Evolutionary conservation across 1,140 invertebrate genomes (phyloP).

Genomic region (Sinella curviseta): DNA sequence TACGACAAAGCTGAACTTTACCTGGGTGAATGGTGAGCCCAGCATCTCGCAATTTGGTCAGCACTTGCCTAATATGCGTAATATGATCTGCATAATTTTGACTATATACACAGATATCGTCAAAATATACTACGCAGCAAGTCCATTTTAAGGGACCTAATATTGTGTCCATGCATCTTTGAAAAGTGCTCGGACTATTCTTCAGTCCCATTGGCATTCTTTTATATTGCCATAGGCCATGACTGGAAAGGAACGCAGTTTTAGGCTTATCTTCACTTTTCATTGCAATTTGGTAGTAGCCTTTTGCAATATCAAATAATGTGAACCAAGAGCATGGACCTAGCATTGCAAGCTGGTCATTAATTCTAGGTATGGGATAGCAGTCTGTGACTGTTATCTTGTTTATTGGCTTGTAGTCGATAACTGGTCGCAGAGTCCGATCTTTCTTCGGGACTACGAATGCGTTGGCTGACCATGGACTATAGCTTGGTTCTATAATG

Average conservation of each 20-base stretch:
- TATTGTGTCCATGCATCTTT: conserved; percentile 51
- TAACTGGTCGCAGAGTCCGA: conserved; percentile 25
- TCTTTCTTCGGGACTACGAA: conserved; percentile 34
- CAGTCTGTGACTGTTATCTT: conserved; percentile 51
- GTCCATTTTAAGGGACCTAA: conserved; percentile 27
- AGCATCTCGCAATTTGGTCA: conserved; percentile 4
- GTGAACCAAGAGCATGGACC: conserved; percentile 51
- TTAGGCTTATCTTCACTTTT: conserved; percentile 52
- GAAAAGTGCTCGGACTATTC: conserved; percentile 52
- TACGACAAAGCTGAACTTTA: conserved; percentile 33
- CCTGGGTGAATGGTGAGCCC: conserved; percentile 39
- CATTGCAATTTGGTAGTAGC: conserved; percentile 57
- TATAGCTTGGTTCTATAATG: conserved; percentile 27
- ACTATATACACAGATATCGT: conserved; percentile 39
- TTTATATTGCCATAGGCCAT: conserved; percentile 50
- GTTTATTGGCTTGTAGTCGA: conserved; percentile 52
- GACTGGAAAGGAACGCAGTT: conserved; percentile 49
- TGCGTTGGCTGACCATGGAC: conserved; percentile 31
- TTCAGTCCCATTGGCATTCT: conserved; percentile 54
- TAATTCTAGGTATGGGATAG: conserved; percentile 57
- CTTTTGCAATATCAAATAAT: conserved; percentile 54
- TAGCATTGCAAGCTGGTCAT: conserved; percentile 52
- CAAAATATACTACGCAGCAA: conserved; percentile 32
- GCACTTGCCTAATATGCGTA: conserved; percentile 17
- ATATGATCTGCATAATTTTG: conserved; percentile 36